Conservation (phyloP, 2,113 vertebrate genomes). For the Sceloporus undulatus region DNA sequence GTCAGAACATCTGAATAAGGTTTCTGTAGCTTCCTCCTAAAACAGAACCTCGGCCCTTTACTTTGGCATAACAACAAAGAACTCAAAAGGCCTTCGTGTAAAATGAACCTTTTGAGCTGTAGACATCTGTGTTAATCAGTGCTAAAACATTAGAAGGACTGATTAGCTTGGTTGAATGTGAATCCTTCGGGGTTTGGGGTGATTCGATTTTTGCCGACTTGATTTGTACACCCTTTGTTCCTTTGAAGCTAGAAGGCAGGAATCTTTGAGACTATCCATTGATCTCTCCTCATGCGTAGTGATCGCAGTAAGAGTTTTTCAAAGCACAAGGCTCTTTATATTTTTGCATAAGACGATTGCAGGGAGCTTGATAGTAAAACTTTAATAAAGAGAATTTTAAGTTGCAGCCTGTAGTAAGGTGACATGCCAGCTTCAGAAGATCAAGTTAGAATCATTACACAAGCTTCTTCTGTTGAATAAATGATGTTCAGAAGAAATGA, state of each 20-base stretch:
- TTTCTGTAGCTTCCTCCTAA: neutral
- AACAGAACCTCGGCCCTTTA: neutral
- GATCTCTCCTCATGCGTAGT: conserved; percentile 46
- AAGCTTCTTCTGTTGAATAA: conserved; percentile 69
- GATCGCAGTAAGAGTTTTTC: conserved; percentile 42
- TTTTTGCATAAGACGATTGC: conserved; percentile 48
- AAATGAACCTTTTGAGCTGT: conserved; percentile 14
- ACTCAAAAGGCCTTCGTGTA: neutral
- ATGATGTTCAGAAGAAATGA: conserved; percentile 59
- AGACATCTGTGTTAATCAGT: conserved; percentile 47
- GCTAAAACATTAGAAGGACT: conserved; percentile 16
- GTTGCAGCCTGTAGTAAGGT: conserved; percentile 51
- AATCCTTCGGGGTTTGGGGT: conserved; percentile 1
- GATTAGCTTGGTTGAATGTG: conserved; percentile 39
- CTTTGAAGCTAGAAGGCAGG: conserved; percentile 30
- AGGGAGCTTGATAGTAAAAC: neutral
- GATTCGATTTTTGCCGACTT: conserved; percentile 17
- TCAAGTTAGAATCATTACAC: conserved; percentile 56
- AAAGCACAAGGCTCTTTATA: conserved; percentile 7
- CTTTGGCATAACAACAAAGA: conserved; percentile 2
- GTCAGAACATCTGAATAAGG: neutral
- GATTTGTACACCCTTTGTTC: conserved; percentile 20
- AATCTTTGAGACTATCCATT: conserved; percentile 30
- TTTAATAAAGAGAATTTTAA: conserved; percentile 61
- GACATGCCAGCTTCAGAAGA: conserved; percentile 60